Conservation (phyloP, 2,113 vertebrate species). For the Scatophagus argus region DNA sequence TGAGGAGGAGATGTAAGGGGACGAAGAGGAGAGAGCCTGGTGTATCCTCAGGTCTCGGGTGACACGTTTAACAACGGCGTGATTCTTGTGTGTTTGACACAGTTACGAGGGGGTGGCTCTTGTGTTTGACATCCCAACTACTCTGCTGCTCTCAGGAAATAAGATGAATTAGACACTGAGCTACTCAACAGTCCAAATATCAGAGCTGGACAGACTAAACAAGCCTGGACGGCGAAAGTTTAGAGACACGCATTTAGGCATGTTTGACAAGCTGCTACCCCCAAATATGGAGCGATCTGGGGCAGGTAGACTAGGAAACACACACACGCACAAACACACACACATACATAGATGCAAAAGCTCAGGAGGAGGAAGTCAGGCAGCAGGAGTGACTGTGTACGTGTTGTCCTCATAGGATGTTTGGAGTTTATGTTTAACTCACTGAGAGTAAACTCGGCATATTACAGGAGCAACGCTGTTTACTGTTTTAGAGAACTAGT, state of each 20-base stretch:
- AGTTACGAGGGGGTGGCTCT: constrained; percentile 71
- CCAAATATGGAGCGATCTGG: constrained; percentile 81
- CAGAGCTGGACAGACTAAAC: constrained; percentile 79
- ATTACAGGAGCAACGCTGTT: constrained; percentile 9
- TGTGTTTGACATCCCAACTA: constrained; percentile 74
- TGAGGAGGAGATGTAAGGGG: constrained; percentile 8
- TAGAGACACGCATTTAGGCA: constrained; percentile 63
- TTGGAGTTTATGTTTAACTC: constrained; percentile 37
- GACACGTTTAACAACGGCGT: constrained; percentile 67
- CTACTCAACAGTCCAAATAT: constrained; percentile 75
- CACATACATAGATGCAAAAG: constrained; percentile 26
- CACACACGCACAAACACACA: constrained; percentile 16
- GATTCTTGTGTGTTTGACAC: constrained; percentile 78
- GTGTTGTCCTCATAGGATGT: constrained; percentile 1
- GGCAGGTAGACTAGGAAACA: constrained; percentile 53
- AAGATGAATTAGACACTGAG: constrained; percentile 66
- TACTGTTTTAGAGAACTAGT: constrained; percentile 10
- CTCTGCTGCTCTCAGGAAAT: constrained; percentile 69
- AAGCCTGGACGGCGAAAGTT: constrained; percentile 74
- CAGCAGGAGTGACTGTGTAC: constrained; percentile 19
- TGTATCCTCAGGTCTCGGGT: constrained; percentile 57
- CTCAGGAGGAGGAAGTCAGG: constrained; percentile 6
- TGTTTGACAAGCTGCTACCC: constrained; percentile 61
- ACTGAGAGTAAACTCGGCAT: constrained; percentile 27
- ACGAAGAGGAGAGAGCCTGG: constrained; percentile 30